phyloP scores from a whole-genome alignment of 1,140 invertebrate species.

The Drosophila sp. region DNA sequence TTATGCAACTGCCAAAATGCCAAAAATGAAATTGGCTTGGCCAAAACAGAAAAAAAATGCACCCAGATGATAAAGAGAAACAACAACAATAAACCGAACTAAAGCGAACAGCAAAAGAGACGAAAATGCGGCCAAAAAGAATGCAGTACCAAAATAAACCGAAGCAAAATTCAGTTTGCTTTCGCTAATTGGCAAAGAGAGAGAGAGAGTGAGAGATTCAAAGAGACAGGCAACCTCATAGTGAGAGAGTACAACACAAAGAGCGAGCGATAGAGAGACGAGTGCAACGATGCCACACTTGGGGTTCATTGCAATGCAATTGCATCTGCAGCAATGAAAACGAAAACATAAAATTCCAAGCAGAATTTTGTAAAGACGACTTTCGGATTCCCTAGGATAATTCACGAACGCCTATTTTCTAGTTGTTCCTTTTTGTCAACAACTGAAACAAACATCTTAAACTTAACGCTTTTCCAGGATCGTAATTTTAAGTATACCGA shows the following conservation, averaged over 20 bases:
- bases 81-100: slow-evolving; percentile 38
- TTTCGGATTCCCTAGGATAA: not conserved
- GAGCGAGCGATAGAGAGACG: slow-evolving; percentile 12
- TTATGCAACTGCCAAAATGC: slow-evolving; percentile 72
- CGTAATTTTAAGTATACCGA: too few species aligned
- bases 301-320: slow-evolving; percentile 62
- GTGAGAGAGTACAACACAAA: slow-evolving; percentile 8
- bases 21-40: slow-evolving; percentile 57
- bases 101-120: slow-evolving; percentile 1
- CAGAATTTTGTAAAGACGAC: slow-evolving; percentile 18
- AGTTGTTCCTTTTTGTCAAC: too few species aligned
- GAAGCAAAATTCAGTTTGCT: slow-evolving; percentile 57
- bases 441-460: too few species aligned
- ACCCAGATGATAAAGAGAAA: slow-evolving; percentile 22
- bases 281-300: slow-evolving; percentile 32
- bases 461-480: too few species aligned
- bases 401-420: too few species aligned
- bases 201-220: slow-evolving; percentile 19
- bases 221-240: not conserved
- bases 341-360: slow-evolving; percentile 30
- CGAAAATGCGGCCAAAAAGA: slow-evolving; percentile 71
- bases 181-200: slow-evolving; percentile 53
- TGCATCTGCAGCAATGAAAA: slow-evolving; percentile 32
- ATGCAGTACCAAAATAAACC: slow-evolving; percentile 77
- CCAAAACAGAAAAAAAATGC: slow-evolving; percentile 40